Evolutionary conservation across 2,113 vertebrate genomes (phyloP), one percentile per base, ranked within the genome.

Genomic region (Hydropotes inermis): DNA sequence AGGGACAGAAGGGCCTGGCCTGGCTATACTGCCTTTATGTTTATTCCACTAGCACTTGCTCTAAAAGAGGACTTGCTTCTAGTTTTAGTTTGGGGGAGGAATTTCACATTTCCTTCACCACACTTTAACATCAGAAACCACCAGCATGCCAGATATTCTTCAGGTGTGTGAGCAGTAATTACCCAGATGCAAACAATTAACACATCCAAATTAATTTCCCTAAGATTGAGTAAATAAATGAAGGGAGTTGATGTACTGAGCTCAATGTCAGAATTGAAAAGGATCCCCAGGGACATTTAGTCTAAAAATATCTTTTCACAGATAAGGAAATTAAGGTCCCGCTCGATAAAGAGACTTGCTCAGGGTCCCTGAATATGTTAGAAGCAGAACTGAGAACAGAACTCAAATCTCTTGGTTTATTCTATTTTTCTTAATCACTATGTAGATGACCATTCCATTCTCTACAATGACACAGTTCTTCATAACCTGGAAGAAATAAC

Each of bases 171-270:
- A 92, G 58, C 60, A 87, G 54, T 64, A 45, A 84, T 64, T 87
- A 92, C 36, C 47, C 95, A 94, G 78, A 70, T 43, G 55, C 23
- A 93, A 97, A 91, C n/a, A 76, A 91, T 70, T 25, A 88, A 76
- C n/a, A 83, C 89, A 84, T 33, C 36, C 60, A 95, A 89, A 84
- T 92, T n/a, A 93, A 95, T 93, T 89, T 64, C 87, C n/a, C n/a
- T 19, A 93, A 94, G 82, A 87, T 3, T 43, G 2, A 12, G 2
- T 36, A 64, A 89, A 57, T 60, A 74, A 89, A 86, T 74, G 90
- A 55, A 33, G 23, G 15, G 23, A 50, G 14, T n/a, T 58, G 25
- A 95, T 30, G 27, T 17, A 50, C 0, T 55, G 21, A 92, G 60
- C 50, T 92, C 84, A 81, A 23, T 10, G 28, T 55, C 47, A 86